Evolutionary conservation across 2,888 invertebrate genomes (phyloP), one percentile per base, ranked within the genome.

Genomic region (Arenicola marina): DNA sequence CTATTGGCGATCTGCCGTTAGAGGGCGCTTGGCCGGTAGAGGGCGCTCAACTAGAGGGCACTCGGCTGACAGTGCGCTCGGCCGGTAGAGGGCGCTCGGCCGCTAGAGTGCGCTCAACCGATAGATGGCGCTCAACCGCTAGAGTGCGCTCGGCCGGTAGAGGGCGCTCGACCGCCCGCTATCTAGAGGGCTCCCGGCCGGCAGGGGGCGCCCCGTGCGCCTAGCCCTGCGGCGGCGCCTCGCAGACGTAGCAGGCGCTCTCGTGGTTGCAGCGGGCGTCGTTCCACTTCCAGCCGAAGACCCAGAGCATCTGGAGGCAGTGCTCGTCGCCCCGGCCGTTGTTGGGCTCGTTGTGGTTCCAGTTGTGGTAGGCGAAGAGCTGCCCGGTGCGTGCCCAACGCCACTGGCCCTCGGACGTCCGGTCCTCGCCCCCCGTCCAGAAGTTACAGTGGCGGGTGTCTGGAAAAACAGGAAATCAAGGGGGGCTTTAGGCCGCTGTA

Each of bases 321-420:
- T 70, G 64, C 56, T 71, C 71, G 55, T 65, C 51, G 29, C 66
- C 61, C 54, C 63, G 61, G 29, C 66, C 62, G 58, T 71, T 71
- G 62, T 71, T 71, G 1, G 71, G 71, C 53, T 71, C 71, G 45
- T 69, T 62, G 59, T 55, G 51, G 61, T 70, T 67, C 71, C 71
- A 71, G 68, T 68, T 64, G 55, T 54, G n/a, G 66, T 63, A 71
- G 32, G 26, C 32, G 38, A 66, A 46, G 11, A 66, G 24, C 2
- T 56, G 38, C 21, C 56, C 48, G 46, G 53, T 61, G 21, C 38
- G 59, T 15, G 51, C 58, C 70, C 70, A 70, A 32, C 44, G 43
- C 71, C 71, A 68, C 33, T 61, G n/a, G 55, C 66, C 21, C 43
- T 43, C 51, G 53, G 51, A 2, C 15, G n/a, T 32, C 45, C 45